Base-by-base conservation (phyloP, 1,140 invertebrate species). In the Theocolax elegans region DNA sequence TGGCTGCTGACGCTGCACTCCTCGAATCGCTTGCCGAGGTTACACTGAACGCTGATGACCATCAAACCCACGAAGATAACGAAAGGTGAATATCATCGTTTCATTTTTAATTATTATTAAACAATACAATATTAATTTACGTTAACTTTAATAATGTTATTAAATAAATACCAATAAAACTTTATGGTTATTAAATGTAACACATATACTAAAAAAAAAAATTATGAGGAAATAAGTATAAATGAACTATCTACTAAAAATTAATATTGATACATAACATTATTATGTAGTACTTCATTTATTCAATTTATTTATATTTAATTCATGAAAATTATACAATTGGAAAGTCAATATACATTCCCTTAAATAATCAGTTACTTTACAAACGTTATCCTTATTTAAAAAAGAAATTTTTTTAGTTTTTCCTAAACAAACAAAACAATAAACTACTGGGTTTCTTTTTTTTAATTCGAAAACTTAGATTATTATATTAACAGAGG, bases 51-150 rank as follows among this genome's bases (percentile, higher is more conserved):
- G 77, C 67, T n/a, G 85, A 87, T 49, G 84, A 87, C 60, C 79
- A 81, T 25, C 86, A 86, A 27, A 78, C 85, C 63, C 86, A 87
- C 59, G 90, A 91, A 77, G 87, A 89, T 79, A 89, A 89, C 84
- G 90, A 90, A 89, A 91, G 89, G 90, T 91, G 71, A 10, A 12
- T 29, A 53, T 23, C 6, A 54, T 44, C 15, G 3, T 44, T 7
- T 15, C 9, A 44, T 44, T 44, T 44, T 15, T 9, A 44, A 44
- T 15, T 3, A 44, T 44, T 44, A 44, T 10, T 3, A 15, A 15
- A 44, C 15, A 44, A 44, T 3, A 44, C 7, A 44, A 44, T 44
- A 44, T 10, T 44, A n/a, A 3, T 44, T 44, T 9, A 35, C 31
- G 31, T 10, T n/a, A n/a, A n/a, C n/a, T n/a, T n/a, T n/a, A 35